Conservation (phyloP, 1,140 invertebrate genomes). For the Danaus melanippus region DNA sequence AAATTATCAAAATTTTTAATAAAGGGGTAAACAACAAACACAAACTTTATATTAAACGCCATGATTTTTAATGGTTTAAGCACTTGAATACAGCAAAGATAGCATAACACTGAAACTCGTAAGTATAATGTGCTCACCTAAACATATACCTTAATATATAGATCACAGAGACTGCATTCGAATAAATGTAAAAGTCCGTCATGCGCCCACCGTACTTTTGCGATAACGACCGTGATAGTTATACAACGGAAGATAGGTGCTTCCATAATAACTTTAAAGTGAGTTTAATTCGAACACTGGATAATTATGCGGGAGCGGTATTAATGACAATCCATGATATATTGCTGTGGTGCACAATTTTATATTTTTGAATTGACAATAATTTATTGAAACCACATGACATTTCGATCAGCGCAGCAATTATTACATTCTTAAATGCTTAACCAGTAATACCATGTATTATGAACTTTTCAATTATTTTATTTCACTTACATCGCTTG, state of each 20-base stretch:
- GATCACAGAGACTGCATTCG: background rate
- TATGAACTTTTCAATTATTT: conserved; percentile 35
- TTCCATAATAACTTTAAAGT: conserved; percentile 45
- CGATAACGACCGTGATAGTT: conserved; percentile 35
- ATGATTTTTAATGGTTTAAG: too few species aligned
- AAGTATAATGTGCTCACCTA: background rate
- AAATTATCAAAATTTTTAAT: too few species aligned
- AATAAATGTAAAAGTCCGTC: background rate
- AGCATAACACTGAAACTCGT: too few species aligned
- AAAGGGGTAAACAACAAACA: too few species aligned
- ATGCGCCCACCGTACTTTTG: conserved; percentile 11
- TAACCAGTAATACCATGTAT: conserved; percentile 11
- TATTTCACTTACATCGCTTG: conserved; percentile 1
- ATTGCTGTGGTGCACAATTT: conserved; percentile 25
- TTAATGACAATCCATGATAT: conserved; percentile 30
- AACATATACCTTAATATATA: conserved; percentile 1
- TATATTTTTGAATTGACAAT: conserved; percentile 26
- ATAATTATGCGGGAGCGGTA: conserved; percentile 27
- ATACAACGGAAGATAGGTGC: conserved; percentile 39
- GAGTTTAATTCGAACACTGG: conserved; percentile 41
- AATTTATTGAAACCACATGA: conserved; percentile 25
- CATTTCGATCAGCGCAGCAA: conserved; percentile 22
- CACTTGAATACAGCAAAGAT: too few species aligned
- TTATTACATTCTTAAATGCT: conserved; percentile 23
- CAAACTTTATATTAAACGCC: too few species aligned